Evolutionary conservation across 2,113 vertebrate species (phyloP), one percentile per base, ranked within the genome.

Genomic region (Salminus brasiliensis): DNA sequence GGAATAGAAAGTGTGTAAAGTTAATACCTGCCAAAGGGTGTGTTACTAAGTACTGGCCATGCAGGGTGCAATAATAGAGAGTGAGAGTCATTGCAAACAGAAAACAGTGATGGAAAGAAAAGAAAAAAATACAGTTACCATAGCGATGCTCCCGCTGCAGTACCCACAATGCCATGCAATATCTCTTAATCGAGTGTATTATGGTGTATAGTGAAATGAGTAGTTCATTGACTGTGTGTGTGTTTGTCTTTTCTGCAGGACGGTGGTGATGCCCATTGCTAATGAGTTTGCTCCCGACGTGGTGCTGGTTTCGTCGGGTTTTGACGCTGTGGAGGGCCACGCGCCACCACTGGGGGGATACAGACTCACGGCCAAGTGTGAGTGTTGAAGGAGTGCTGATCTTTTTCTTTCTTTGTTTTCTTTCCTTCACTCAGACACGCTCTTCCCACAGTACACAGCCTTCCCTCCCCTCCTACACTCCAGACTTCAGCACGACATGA

Each of bases 231-330:
- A 52, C 21, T 47, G 11, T 80, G 32, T 84, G 29, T 67, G 53
- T 73, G 23, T 76, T 8, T 0, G 52, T 74, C 0, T 81, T 76
- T n/a, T 75, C 81, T 52, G 78, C 94, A 99, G 97, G 85, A 96
- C 95, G 1, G 95, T 98, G 80, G 96, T 98, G 81, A 97, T 98
- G 96, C 97, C 97, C 0, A 96, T 98, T 8, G 97, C 97, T 75
- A 95, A 93, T 0, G 97, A 98, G 88, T 98, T 98, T 74, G 94
- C 96, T 66, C 97, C 97, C 0, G 97, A 98, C 0, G 88, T 98
- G 76, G 97, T 98, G 84, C 93, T 98, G 90, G 97, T 98, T 23
- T 98, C 97, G 0, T 97, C 97, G 0, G 97, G 97, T 72, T 98
- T 98, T 2, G 97, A 98, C 10, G 96, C 96, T 0, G 96, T 98